These are phyloP conservation scores for Intellagama lesueurii DNA, from an alignment of 2,797 vertebrate species.

Conservation along the genomic window DNA sequence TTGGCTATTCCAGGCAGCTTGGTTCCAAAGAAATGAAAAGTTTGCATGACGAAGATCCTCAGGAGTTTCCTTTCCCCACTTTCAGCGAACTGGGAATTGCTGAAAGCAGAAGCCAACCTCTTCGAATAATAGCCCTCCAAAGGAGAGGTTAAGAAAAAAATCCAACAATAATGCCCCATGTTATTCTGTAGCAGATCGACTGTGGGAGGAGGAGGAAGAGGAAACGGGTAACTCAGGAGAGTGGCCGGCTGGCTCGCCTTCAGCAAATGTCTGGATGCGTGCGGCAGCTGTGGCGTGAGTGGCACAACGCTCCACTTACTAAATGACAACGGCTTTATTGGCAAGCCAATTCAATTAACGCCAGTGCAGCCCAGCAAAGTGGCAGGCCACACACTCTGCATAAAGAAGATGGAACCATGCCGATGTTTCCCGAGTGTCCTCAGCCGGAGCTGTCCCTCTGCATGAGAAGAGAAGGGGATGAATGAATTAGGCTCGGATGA, in stretches of 20 bases:
- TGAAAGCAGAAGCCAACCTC: no score
- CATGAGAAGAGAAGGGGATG: conserved; percentile 83
- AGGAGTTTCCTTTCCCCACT: not conserved
- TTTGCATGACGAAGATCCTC: not conserved
- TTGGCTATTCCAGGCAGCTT: no score
- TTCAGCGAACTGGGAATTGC: not conserved
- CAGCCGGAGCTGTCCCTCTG: conserved; percentile 83
- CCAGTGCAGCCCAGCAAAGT: conserved; percentile 87
- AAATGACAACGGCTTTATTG: conserved; percentile 92
- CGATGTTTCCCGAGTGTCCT: conserved; percentile 85
- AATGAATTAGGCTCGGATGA: conserved; percentile 84
- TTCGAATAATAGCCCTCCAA: not conserved
- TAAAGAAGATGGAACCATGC: conserved; percentile 86
- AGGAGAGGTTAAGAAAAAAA: no score
- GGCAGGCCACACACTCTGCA: conserved; percentile 80
- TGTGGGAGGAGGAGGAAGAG: not conserved
- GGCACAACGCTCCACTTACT: conserved; percentile 89
- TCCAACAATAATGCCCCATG: not conserved
- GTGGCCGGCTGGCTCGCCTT: conserved; percentile 81
- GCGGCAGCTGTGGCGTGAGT: conserved; percentile 86
- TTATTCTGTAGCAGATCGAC: rapidly evolving
- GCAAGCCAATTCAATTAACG: conserved; percentile 93
- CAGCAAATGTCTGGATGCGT: conserved; percentile 85
- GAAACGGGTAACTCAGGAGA: conserved; percentile 74
- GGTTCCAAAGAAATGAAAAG: not conserved